Percentiles rank a stretch among this genome's conserved stretches.
Conservation (phyloP, 2,113 vertebrate genomes). For the Polypterus bichir region DNA sequence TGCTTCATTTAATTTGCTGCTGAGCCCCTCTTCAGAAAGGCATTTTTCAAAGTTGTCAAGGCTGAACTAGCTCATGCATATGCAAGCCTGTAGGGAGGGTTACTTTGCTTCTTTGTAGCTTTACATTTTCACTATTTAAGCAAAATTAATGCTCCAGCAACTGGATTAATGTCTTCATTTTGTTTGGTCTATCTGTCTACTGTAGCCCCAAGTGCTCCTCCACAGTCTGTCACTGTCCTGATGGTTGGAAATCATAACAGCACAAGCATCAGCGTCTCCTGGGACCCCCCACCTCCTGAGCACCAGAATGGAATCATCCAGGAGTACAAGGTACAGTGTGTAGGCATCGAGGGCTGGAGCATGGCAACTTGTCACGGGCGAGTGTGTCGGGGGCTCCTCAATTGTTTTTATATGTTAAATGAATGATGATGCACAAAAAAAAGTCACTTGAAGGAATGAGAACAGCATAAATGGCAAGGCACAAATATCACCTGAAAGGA, state of each 20-base stretch:
- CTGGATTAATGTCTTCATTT: conserved; percentile 20
- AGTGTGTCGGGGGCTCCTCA: too few species aligned
- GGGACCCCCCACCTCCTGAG: conserved; percentile 89
- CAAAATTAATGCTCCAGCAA: conserved; percentile 1
- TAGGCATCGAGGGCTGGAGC: fast-evolving
- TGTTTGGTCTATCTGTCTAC: conserved; percentile 26
- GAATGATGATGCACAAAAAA: too few species aligned
- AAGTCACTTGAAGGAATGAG: too few species aligned
- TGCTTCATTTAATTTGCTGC: conserved; percentile 14
- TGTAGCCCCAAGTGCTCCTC: conserved; percentile 87
- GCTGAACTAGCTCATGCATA: conserved; percentile 12
- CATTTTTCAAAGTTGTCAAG: conserved; percentile 22
- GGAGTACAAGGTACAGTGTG: conserved; percentile 77
- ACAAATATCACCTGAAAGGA: too few species aligned
- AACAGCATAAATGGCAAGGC: too few species aligned
- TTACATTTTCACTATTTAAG: conserved; percentile 16
- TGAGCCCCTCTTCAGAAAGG: conserved; percentile 13
- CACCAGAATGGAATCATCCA: conserved; percentile 96
- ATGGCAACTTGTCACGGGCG: not conserved
- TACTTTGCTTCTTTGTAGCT: conserved; percentile 1
- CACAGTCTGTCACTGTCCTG: conserved; percentile 90
- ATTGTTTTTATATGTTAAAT: too few species aligned
- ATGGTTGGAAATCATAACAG: conserved; percentile 90
- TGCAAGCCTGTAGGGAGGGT: conserved; percentile 11
- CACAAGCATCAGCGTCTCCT: conserved; percentile 95